Conservation (phyloP, 2,888 invertebrate species). For the Chrysolina haemoptera region DNA sequence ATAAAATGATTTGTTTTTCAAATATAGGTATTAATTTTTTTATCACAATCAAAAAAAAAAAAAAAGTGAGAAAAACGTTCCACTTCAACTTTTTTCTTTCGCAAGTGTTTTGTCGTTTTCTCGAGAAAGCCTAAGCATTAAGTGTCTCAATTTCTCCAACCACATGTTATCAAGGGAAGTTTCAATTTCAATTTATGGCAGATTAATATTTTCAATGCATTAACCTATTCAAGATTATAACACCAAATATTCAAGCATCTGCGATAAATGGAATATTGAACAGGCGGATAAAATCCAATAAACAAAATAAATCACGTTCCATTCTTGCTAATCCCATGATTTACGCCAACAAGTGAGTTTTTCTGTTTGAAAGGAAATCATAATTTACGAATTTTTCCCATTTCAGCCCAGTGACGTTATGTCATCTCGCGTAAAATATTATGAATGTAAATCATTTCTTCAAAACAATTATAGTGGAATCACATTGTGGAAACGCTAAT, state of each 20-base stretch:
- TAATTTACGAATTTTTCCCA: conserved; percentile 45
- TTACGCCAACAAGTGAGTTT: conserved; percentile 36
- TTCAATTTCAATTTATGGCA: too few relatives aligned
- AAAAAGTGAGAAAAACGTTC: too few relatives aligned
- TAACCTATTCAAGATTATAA: not conserved
- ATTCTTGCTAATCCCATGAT: conserved; percentile 29
- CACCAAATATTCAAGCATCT: not conserved
- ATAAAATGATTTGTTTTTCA: too few relatives aligned
- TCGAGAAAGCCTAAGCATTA: too few relatives aligned
- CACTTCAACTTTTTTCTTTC: too few relatives aligned
- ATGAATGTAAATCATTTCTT: conserved; percentile 49
- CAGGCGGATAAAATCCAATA: conserved; percentile 17
- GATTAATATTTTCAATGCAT: not conserved
- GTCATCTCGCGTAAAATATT: conserved; percentile 46
- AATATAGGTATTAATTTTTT: too few relatives aligned
- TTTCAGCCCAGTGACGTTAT: conserved; percentile 40
- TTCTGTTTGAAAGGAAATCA: conserved; percentile 39
- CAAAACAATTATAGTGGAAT: conserved; percentile 49
- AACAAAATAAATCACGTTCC: conserved; percentile 16
- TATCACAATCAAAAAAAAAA: too few relatives aligned
- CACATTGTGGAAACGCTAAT: conserved; percentile 39
- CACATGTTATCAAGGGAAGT: too few relatives aligned
- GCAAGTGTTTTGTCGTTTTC: too few relatives aligned
- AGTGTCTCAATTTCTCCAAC: too few relatives aligned
- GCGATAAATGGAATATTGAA: conserved; percentile 10